These are phyloP conservation scores for Sebastes melanostomus DNA, from an alignment of 2,797 vertebrate species.

Conservation along the genomic window DNA sequence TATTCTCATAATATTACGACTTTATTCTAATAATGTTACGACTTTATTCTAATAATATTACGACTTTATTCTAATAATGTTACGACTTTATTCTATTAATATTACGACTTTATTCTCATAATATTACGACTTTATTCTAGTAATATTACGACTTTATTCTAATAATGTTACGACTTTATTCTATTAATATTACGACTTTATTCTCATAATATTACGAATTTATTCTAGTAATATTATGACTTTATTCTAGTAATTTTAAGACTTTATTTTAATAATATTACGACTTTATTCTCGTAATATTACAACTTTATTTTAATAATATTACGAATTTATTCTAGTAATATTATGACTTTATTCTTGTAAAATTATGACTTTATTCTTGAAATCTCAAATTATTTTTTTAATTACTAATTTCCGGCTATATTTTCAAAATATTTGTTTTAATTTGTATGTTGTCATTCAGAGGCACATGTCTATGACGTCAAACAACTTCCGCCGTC, in stretches of 20 bases:
- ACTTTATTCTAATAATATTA: no score
- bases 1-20: accelerated
- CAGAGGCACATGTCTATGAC: background rate
- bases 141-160: no score
- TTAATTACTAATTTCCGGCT: background rate
- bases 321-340: accelerated
- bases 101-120: accelerated
- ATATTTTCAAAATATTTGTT: background rate
- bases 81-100: no score
- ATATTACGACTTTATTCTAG: no score
- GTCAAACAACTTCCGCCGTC: slow-evolving; percentile 27
- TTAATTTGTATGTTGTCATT: background rate
- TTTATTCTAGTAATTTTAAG: no score
- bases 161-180: no score
- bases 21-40: accelerated
- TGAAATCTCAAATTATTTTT: no score
- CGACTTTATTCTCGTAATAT: accelerated
- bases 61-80: no score
- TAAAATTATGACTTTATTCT: no score
- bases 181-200: accelerated
- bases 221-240: accelerated
- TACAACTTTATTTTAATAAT: no score
- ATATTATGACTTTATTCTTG: accelerated
- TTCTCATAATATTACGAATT: accelerated
- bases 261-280: no score